Percentiles rank a stretch among this genome's conserved stretches.
phyloP scores from a whole-genome alignment of 1,140 invertebrate species.

The Formica selysi region DNA sequence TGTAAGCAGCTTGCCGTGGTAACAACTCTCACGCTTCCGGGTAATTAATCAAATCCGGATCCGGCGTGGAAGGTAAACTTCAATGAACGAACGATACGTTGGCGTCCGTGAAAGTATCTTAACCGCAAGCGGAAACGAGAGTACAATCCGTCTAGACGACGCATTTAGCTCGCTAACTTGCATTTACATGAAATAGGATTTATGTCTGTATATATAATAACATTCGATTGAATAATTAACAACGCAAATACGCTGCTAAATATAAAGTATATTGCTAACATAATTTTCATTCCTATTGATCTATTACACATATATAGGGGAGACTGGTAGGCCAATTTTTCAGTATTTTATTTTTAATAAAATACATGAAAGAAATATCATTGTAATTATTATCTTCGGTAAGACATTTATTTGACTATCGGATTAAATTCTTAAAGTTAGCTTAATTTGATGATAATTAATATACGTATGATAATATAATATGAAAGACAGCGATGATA shows the following conservation, averaged over 20 bases:
- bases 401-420: too few species aligned
- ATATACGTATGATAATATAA: too few species aligned
- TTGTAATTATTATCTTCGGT: too few species aligned
- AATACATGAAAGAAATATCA: too few species aligned
- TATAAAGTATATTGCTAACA: too few species aligned
- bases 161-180: slow-evolving; percentile 53
- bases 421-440: too few species aligned
- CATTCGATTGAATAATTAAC: slow-evolving; percentile 21
- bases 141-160: slow-evolving; percentile 63
- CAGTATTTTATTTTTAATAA: too few species aligned
- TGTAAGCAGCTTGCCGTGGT: slow-evolving; percentile 59
- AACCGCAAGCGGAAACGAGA: slow-evolving; percentile 69
- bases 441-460: too few species aligned
- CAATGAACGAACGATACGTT: slow-evolving; percentile 72
- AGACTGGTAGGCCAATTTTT: too few species aligned
- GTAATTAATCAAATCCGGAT: slow-evolving; percentile 76
- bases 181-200: slow-evolving; percentile 9
- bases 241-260: background rate
- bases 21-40: slow-evolving; percentile 70
- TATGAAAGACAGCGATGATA: too few species aligned
- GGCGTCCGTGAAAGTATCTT: slow-evolving; percentile 68
- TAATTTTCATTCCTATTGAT: background rate
- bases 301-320: background rate
- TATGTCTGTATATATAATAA: background rate
- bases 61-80: slow-evolving; percentile 70